Base-by-base conservation (phyloP, 2,888 invertebrate genomes). In the Serrognathus titanus region DNA sequence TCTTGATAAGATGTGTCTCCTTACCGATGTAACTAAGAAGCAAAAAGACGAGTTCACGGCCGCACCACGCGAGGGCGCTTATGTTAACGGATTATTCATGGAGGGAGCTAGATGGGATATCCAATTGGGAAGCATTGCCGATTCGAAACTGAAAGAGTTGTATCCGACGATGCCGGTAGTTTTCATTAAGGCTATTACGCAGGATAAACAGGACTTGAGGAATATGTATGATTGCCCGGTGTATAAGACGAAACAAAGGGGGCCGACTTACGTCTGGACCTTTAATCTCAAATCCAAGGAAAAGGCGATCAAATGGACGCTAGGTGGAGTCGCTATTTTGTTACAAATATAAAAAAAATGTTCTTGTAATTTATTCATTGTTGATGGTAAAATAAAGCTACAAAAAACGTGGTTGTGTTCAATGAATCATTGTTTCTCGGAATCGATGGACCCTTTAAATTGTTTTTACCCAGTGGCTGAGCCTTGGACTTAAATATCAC, bases 21-120 rank as follows among this genome's bases (percentile, higher is more conserved):
- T 92, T 76, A 95, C 94, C 70, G 97, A 97, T 73, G 96, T 97
- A 36, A 95, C 95, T 5, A 96, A 95, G 78, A 96, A 91, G 74
- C 81, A 78, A 36, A 85, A 88, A 63, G 89, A 92, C 57, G 96
- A 97, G 70, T 88, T 96, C 73, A 86, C 83, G 85, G 81, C 88
- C 0, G 85, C 95, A 0, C 95, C 96, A 0, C 85, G 94, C 47
- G 96, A 97, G 73, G 97, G 96, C 12, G 92, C 95, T 3, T 93
- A 91, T 75, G 87, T 97, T 51, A 88, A 91, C 76, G 93, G 94
- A 0, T 79, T 97, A 55, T 92, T 82, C 76, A 92, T 96, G 92
- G 96, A 96, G 79, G 96, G 96, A 46, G 96, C 96, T 10, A 87
- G 94, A 60, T 97, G 96, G 96, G 96, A 97, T 76, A 84, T 81